Conservation (phyloP, 2,113 vertebrate species). For the Jaculus jaculus region DNA sequence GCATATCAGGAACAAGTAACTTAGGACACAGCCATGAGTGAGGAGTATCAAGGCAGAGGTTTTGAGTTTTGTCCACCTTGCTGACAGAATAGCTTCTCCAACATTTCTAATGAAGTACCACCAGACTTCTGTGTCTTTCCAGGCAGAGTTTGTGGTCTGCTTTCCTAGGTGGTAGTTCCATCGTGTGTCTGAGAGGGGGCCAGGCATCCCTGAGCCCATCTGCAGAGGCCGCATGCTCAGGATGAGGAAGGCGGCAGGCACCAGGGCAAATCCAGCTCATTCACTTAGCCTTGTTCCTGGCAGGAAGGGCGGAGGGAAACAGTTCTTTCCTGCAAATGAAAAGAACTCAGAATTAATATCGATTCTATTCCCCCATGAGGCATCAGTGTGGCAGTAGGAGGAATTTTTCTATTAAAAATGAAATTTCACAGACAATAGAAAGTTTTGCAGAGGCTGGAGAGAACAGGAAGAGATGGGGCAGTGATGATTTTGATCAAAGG, state of each 20-base stretch:
- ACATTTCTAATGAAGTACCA: neutral
- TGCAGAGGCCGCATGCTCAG: neutral
- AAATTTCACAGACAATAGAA: neutral
- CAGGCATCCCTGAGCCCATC: neutral
- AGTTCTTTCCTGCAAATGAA: neutral
- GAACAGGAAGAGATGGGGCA: neutral
- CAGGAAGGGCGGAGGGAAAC: neutral
- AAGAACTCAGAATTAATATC: slow-evolving; percentile 2
- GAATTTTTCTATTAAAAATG: neutral
- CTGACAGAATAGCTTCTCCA: neutral
- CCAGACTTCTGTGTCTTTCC: neutral
- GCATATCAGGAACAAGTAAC: neutral
- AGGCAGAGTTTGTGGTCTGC: neutral
- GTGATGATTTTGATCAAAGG: neutral
- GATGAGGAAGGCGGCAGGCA: neutral
- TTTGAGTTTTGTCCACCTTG: neutral
- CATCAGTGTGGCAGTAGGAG: neutral
- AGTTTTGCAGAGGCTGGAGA: neutral
- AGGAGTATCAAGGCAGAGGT: neutral
- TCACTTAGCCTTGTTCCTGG: neutral
- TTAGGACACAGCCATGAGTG: neutral
- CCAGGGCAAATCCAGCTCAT: neutral
- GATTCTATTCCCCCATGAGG: neutral
- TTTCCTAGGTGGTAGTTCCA: neutral
- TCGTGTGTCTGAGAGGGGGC: neutral